Conservation (phyloP, 2,888 invertebrate species). For the Drosophila formosana region DNA sequence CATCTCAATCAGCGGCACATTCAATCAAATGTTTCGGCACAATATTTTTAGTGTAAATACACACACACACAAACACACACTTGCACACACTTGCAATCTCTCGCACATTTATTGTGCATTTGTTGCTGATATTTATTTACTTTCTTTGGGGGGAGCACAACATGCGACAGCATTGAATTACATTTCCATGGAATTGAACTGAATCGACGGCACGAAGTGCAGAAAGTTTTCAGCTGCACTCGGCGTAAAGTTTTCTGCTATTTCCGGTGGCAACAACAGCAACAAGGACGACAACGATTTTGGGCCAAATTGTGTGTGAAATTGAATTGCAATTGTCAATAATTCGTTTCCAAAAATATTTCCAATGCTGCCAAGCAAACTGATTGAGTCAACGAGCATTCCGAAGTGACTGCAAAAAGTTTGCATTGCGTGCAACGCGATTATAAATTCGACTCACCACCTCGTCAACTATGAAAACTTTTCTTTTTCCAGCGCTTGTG, state of each 20-base stretch:
- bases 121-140: conserved; percentile 70
- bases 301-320: conserved; percentile 78
- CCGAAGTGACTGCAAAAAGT: conserved; percentile 39
- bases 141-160: conserved; percentile 43
- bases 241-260: conserved; percentile 56
- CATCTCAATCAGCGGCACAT: conserved; percentile 69
- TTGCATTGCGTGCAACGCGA: conserved; percentile 53
- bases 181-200: conserved; percentile 59
- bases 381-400: conserved; percentile 66
- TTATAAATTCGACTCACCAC: conserved; percentile 48
- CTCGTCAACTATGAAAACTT: conserved; percentile 17
- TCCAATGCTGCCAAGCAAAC: conserved; percentile 52
- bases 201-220: conserved; percentile 55
- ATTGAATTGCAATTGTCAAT: conserved; percentile 79
- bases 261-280: conserved; percentile 64
- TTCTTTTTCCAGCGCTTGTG: conserved; percentile 1
- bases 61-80: conserved; percentile 30
- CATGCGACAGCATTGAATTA: conserved; percentile 67
- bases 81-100: conserved; percentile 28
- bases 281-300: conserved; percentile 59
- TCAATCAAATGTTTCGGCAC: conserved; percentile 64
- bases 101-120: conserved; percentile 57
- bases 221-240: conserved; percentile 60
- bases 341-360: conserved; percentile 75
- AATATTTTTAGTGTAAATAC: conserved; percentile 47